Evolutionary conservation across 1,140 invertebrate genomes (phyloP), one percentile per base, ranked within the genome.

Genomic region (Neelides sp.): DNA sequence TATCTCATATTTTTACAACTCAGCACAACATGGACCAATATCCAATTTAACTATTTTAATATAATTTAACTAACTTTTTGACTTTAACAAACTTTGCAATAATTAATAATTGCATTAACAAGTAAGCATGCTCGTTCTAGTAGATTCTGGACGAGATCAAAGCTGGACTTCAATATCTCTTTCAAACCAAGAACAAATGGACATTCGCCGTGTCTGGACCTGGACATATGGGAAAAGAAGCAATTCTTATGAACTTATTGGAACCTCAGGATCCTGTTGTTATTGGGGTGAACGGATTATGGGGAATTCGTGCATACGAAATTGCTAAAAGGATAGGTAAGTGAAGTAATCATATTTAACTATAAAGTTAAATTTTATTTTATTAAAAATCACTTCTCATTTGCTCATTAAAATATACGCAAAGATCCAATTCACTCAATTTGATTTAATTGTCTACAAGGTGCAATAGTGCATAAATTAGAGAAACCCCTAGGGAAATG

Each of bases 71-170:
- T n/a, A n/a, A n/a, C n/a, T n/a, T n/a, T n/a, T n/a, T n/a, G n/a
- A n/a, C n/a, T n/a, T n/a, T n/a, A n/a, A n/a, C n/a, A n/a, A n/a
- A n/a, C n/a, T n/a, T n/a, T n/a, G n/a, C n/a, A n/a, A n/a, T n/a
- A n/a, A n/a, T n/a, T n/a, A n/a, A n/a, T n/a, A n/a, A n/a, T n/a
- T n/a, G n/a, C n/a, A n/a, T n/a, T n/a, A n/a, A n/a, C n/a, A n/a
- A n/a, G n/a, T n/a, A n/a, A n/a, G n/a, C n/a, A 35, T n/a, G 17
- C 46, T 48, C n/a, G 27, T 52, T 46, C 41, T 43, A 34, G 34
- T 61, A 89, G 83, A 77, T 88, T 22, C 78, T 90, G 76, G 84
- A 86, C 63, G 86, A 92, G 47, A 77, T 89, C 17, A 86, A 87
- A 64, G 73, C 69, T 37, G 86, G 87, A 10, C 70, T 90, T 10